Conservation (phyloP, 2,797 vertebrate genomes). For the Enteromius argenteus region DNA sequence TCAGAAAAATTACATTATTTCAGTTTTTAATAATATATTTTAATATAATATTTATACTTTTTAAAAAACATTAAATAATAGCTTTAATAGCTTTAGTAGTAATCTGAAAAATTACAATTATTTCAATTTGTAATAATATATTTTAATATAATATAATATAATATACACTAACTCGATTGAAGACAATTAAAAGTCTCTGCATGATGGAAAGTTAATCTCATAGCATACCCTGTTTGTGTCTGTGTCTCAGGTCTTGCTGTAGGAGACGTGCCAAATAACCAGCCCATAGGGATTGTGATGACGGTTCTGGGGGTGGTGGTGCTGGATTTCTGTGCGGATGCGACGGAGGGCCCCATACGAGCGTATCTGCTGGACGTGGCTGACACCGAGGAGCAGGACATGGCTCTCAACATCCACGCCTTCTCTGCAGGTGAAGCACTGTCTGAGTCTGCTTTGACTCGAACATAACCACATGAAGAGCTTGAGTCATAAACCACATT, state of each 20-base stretch:
- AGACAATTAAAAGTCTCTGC: neutral
- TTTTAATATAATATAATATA: too few species aligned
- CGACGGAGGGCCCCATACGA: constrained; percentile 93
- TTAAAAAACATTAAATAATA: too few species aligned
- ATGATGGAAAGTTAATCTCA: neutral
- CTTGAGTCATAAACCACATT: neutral
- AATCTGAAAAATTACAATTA: too few species aligned
- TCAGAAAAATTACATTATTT: too few species aligned
- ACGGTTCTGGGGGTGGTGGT: constrained; percentile 95
- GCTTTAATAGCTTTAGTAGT: too few species aligned
- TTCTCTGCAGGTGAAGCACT: constrained; percentile 87
- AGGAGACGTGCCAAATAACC: constrained; percentile 85
- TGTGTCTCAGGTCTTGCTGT: constrained; percentile 83
- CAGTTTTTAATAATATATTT: too few species aligned
- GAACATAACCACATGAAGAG: neutral
- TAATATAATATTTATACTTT: too few species aligned
- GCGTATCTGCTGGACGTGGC: constrained; percentile 96
- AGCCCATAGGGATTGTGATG: constrained; percentile 93
- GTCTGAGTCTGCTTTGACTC: neutral
- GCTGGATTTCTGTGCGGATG: constrained; percentile 94
- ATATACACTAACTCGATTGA: too few species aligned
- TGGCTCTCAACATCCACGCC: constrained; percentile 97
- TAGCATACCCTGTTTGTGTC: neutral
- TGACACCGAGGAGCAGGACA: constrained; percentile 96
- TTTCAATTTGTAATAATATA: too few species aligned